Evolutionary conservation across 2,113 vertebrate species (phyloP).

Genomic region (Trichechus manatus): DNA sequence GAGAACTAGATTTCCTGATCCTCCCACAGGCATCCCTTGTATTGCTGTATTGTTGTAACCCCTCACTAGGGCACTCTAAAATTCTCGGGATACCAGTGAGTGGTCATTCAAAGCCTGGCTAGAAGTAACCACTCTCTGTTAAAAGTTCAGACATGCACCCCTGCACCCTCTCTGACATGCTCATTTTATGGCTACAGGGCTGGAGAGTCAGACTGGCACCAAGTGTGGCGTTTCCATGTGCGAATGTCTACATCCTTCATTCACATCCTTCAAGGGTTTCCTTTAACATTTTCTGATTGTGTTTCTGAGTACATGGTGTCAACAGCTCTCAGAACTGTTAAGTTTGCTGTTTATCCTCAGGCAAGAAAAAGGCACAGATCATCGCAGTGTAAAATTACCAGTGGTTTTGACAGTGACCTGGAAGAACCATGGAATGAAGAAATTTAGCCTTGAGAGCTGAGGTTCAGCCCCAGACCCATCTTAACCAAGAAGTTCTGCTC

Average conservation of each 20-base stretch:
- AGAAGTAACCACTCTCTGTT: neutral
- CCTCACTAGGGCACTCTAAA: neutral
- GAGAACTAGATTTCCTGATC: neutral
- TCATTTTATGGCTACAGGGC: neutral
- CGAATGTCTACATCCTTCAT: slow-evolving; percentile 63
- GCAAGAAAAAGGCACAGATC: slow-evolving; percentile 78
- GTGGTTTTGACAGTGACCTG: slow-evolving; percentile 77
- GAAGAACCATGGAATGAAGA: slow-evolving; percentile 78
- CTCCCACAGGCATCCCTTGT: neutral
- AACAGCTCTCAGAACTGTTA: slow-evolving; percentile 79
- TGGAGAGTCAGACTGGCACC: slow-evolving; percentile 35
- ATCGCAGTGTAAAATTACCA: slow-evolving; percentile 75
- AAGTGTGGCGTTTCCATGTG: neutral
- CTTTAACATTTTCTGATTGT: slow-evolving; percentile 77
- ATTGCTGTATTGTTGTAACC: neutral
- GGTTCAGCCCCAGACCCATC: slow-evolving; percentile 77
- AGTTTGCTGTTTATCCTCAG: slow-evolving; percentile 79
- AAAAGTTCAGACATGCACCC: neutral
- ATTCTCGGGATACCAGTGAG: slow-evolving; percentile 6
- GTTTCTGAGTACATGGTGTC: slow-evolving; percentile 72
- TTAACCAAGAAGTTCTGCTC: slow-evolving; percentile 80
- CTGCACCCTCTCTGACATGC: neutral
- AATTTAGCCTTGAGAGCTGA: slow-evolving; percentile 78
- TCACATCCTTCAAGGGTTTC: slow-evolving; percentile 67
- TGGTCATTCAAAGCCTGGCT: neutral